These are phyloP conservation scores for Microctonus hyperodae DNA, from an alignment of 2,888 invertebrate genomes.

Conservation along the genomic window DNA sequence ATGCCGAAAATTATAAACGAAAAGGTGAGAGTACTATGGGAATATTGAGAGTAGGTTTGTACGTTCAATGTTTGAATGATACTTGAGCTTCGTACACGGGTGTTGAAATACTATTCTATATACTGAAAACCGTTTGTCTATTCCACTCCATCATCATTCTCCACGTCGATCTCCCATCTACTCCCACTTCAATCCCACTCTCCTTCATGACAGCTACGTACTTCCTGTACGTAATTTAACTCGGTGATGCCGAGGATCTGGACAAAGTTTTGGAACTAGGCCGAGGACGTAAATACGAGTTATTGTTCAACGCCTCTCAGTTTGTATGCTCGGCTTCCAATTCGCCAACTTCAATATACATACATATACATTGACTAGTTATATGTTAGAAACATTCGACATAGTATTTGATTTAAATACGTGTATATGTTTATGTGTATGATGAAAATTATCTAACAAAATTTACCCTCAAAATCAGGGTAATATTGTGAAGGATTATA, in stretches of 20 bases:
- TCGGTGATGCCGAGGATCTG: conserved; percentile 35
- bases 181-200: conserved; percentile 8
- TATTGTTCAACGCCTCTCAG: conserved; percentile 39
- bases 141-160: conserved; percentile 9
- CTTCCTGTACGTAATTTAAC: conserved; percentile 37
- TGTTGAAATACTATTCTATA: conserved; percentile 3
- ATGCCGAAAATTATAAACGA: not conserved
- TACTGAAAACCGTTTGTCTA: not conserved
- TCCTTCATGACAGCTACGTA: not conserved
- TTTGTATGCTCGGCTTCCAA: conserved; percentile 31
- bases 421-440: no score
- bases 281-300: conserved; percentile 45
- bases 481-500: no score
- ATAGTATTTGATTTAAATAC: no score
- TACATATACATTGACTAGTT: not conserved
- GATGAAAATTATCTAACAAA: no score
- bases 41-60: not conserved
- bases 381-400: no score
- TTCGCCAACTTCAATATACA: conserved; percentile 19
- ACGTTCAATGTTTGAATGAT: not conserved
- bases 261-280: conserved; percentile 39
- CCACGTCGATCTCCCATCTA: conserved; percentile 15
- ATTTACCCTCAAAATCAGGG: no score
- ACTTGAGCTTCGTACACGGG: not conserved
- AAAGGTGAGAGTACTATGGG: not conserved